Base-by-base conservation (phyloP, 2,113 vertebrate genomes). In the Polyodon spathula region DNA sequence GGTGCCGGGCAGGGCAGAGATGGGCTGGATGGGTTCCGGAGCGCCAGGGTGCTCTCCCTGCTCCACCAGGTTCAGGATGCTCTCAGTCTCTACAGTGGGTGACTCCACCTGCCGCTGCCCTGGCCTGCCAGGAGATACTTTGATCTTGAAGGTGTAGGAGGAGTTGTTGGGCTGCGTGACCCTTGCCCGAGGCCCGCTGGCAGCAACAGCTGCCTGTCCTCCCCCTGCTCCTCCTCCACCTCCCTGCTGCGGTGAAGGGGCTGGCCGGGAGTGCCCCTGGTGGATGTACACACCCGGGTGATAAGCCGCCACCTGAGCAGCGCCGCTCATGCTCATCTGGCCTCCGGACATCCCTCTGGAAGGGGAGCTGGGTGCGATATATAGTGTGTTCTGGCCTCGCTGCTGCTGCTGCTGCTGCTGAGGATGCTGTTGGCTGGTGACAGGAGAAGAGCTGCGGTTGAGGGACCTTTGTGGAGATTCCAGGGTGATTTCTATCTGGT, bases 61-160 rank as follows among this genome's bases (percentile, higher is more conserved):
- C 84, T 97, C 94, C 76, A 97, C 94, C 73, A 98, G 92, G 84
- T 98, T 97, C 78, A 99, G 86, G 67, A 99, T 90, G 69, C 96
- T 96, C 84, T 97, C 94, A 5, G 92, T 85, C 53, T 85, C 84
- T 63, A 87, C 85, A 2, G 88, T 84, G 6, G 87, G 84, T 0
- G 87, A 86, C 56, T 76, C 78, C 11, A 59, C 64, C 0, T 78
- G 77, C 61, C 78, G 75, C 69, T 82, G 83, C 4, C 71, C 68
- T 63, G 83, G 84, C 1, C 83, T 84, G n/a, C 61, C 55, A 16
- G 84, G 83, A 17, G 83, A 86, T 61, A 88, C 80, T 71, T 88
- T 87, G 55, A 86, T 86, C 77, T 89, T 85, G 53, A 87, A 79
- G 40, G 79, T 80, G 63, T 86, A 85, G 39, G 81, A 75, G 0